phyloP scores from a whole-genome alignment of 2,113 vertebrate genomes.

The Epinephelus cyanopodus region DNA sequence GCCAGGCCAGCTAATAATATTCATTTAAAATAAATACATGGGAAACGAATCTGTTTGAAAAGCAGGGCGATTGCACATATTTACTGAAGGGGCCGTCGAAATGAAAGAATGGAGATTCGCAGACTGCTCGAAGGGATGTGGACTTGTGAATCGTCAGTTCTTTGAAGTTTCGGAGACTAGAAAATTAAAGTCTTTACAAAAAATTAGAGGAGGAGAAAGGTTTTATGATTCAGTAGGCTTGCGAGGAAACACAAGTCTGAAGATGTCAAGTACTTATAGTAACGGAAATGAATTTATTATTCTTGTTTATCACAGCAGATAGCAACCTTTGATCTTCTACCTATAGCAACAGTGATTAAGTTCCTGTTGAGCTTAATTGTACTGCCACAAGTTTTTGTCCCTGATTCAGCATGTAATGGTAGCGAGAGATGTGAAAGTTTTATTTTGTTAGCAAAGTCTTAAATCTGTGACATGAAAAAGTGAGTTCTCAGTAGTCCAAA shows the following conservation, averaged over 20 bases:
- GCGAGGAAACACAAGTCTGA: constrained; percentile 49
- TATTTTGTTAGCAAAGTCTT: constrained; percentile 63
- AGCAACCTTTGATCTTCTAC: constrained; percentile 47
- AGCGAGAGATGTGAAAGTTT: constrained; percentile 66
- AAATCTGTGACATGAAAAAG: constrained; percentile 62
- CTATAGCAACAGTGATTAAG: not conserved
- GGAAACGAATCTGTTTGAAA: constrained; percentile 82
- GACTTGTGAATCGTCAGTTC: constrained; percentile 74
- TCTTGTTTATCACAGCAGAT: constrained; percentile 44
- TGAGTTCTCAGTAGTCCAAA: constrained; percentile 63
- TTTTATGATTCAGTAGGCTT: constrained; percentile 59
- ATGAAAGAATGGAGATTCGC: constrained; percentile 80
- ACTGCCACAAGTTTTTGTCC: not conserved
- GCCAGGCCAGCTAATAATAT: constrained; percentile 86
- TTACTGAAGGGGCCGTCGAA: constrained; percentile 81
- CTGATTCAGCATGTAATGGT: constrained; percentile 42
- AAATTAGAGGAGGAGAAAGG: constrained; percentile 75
- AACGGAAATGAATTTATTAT: constrained; percentile 28
- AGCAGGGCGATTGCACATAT: constrained; percentile 82
- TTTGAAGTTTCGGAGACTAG: constrained; percentile 82
- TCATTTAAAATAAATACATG: constrained; percentile 84
- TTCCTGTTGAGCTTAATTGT: constrained; percentile 13
- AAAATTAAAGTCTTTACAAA: constrained; percentile 86
- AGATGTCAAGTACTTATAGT: constrained; percentile 60
- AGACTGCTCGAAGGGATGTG: constrained; percentile 80